Evolutionary conservation across 1,140 invertebrate species (phyloP).

Genomic region (Drosophila parabipectinata): DNA sequence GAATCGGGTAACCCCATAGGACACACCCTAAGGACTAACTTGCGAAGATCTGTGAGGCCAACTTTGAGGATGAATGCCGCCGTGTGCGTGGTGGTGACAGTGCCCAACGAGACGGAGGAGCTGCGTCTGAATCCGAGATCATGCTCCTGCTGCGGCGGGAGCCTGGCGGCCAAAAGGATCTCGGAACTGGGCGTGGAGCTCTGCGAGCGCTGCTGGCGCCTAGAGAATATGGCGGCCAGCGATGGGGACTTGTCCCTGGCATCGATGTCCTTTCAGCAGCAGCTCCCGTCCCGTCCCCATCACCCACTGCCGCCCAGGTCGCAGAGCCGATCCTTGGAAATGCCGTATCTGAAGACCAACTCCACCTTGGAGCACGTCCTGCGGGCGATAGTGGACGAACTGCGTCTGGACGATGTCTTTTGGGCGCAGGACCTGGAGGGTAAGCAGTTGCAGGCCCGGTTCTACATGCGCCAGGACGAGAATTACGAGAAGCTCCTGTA

Average conservation of each 20-base stretch:
- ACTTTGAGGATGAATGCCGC: slow-evolving; percentile 31
- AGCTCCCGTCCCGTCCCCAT: background rate
- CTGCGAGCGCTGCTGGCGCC: slow-evolving; percentile 24
- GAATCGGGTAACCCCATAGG: background rate
- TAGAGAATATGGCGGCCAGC: slow-evolving; percentile 8
- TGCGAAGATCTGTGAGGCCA: background rate
- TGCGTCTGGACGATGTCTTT: slow-evolving; percentile 59
- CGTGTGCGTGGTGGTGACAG: slow-evolving; percentile 64
- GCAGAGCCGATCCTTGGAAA: background rate
- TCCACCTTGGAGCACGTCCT: slow-evolving; percentile 51
- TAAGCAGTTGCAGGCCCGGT: slow-evolving; percentile 56
- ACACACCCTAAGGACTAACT: background rate
- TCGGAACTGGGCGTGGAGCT: slow-evolving; percentile 2
- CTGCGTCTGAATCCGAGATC: background rate
- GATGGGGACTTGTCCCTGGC: background rate
- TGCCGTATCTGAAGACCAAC: slow-evolving; percentile 14
- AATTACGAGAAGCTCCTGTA: slow-evolving; percentile 81
- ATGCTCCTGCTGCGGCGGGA: slow-evolving; percentile 15
- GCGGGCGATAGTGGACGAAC: slow-evolving; percentile 34
- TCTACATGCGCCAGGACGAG: slow-evolving; percentile 75
- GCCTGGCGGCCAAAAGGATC: background rate
- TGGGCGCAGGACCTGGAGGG: slow-evolving; percentile 54
- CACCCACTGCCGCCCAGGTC: background rate
- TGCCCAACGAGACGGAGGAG: slow-evolving; percentile 59
- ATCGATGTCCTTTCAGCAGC: background rate